Percentiles rank a stretch among this genome's conserved stretches.
Evolutionary conservation across 2,797 vertebrate genomes (phyloP).

Genomic region (Notolepis coatsorum): DNA sequence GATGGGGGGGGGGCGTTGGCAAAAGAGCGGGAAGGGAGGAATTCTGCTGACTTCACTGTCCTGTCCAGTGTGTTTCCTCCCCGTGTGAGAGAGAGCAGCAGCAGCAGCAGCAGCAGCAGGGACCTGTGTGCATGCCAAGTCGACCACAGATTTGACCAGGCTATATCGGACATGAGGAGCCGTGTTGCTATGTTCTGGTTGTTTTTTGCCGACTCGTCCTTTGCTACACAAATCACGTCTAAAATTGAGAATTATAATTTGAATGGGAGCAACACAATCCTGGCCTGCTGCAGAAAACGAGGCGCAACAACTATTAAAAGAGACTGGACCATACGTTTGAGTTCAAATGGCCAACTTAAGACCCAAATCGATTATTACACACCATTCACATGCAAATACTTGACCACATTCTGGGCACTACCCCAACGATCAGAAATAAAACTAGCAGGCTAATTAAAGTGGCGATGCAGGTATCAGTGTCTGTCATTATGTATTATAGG

Average conservation of each 20-base stretch:
- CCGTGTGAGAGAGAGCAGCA: conserved; percentile 52
- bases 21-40: background rate
- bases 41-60: conserved; percentile 61
- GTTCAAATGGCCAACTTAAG: no score
- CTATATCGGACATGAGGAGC: background rate
- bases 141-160: background rate
- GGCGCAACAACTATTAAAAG: background rate
- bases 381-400: no score
- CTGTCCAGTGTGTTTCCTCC: conserved; percentile 34
- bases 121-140: no score
- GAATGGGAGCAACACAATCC: background rate
- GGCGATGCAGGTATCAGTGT: no score
- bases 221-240: background rate
- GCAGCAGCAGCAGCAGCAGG: conserved; percentile 10
- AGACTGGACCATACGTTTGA: no score
- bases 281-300: background rate
- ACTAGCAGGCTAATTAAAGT: no score
- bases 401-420: no score
- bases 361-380: no score
- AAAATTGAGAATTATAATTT: background rate
- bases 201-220: background rate
- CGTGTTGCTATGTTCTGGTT: background rate
- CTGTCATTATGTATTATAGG: no score
- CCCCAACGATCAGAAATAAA: no score
- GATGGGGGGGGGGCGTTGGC: conserved; percentile 18